Conservation (phyloP, 2,113 vertebrate genomes). For the Mus pahari region DNA sequence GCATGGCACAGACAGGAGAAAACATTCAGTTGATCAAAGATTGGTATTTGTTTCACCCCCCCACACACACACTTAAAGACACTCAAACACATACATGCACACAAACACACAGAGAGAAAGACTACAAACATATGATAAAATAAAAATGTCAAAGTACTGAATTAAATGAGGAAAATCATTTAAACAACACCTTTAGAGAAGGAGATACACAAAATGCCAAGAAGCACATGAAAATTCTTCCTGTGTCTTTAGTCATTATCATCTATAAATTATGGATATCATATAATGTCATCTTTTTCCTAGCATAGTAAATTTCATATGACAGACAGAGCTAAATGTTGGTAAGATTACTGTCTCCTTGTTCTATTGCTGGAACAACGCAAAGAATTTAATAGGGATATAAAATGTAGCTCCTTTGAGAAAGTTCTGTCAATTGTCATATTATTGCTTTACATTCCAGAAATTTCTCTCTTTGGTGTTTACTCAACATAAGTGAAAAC, state of each 20-base stretch:
- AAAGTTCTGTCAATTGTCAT: not conserved
- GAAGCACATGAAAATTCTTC: not conserved
- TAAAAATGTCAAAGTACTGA: not conserved
- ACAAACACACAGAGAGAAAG: not conserved
- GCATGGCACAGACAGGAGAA: not conserved
- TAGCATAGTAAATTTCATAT: slow-evolving; percentile 15
- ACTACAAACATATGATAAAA: not conserved
- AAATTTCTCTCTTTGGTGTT: not conserved
- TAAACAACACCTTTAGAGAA: not conserved
- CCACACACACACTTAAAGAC: not conserved
- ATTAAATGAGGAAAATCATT: not conserved
- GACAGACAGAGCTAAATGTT: not conserved
- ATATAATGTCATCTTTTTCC: not conserved
- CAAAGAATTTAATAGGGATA: not conserved
- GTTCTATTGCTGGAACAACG: not conserved
- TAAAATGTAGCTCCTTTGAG: not conserved
- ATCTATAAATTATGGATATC: not conserved
- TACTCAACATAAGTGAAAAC: not conserved
- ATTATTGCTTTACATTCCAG: not conserved
- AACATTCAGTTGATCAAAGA: not conserved
- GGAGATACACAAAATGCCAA: not conserved
- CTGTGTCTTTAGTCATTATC: not conserved
- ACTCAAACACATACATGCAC: not conserved
- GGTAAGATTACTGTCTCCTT: not conserved
- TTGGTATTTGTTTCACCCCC: not conserved